These are phyloP conservation scores for Laupala kohalensis DNA, from an alignment of 1,140 invertebrate genomes.

Conservation along the genomic window DNA sequence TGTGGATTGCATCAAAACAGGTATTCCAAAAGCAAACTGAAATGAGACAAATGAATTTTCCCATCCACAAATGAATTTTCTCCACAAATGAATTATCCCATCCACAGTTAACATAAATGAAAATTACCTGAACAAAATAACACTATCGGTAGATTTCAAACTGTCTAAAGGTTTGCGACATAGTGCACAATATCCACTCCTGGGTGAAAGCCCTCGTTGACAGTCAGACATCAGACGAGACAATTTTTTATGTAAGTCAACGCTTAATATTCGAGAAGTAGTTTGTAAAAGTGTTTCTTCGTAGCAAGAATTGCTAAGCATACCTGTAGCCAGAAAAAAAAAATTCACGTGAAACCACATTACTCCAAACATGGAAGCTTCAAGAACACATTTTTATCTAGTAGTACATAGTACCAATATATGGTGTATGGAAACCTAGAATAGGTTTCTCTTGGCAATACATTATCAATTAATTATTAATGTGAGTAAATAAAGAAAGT, in stretches of 20 bases:
- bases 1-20: too few relatives aligned
- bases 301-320: conserved; percentile 43
- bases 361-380: not conserved
- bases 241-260: conserved; percentile 21
- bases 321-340: conserved; percentile 25
- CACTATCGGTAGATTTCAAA: not conserved
- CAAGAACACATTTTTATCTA: not conserved
- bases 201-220: conserved; percentile 5
- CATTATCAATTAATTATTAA: too few relatives aligned
- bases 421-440: too few relatives aligned
- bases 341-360: not conserved
- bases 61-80: too few relatives aligned
- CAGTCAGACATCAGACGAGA: not conserved
- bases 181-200: not conserved
- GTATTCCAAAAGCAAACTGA: too few relatives aligned
- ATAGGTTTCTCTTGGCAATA: too few relatives aligned
- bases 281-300: conserved; percentile 28
- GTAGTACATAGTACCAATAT: too few relatives aligned
- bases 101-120: not conserved
- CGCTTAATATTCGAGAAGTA: conserved; percentile 19
- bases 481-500: too few relatives aligned
- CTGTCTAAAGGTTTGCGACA: conserved; percentile 7
- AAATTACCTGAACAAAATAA: conserved; percentile 9
- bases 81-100: too few relatives aligned
- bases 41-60: too few relatives aligned